These are phyloP conservation scores for Meliscaeva auricollis DNA, from an alignment of 2,888 invertebrate genomes.

Conservation along the genomic window DNA sequence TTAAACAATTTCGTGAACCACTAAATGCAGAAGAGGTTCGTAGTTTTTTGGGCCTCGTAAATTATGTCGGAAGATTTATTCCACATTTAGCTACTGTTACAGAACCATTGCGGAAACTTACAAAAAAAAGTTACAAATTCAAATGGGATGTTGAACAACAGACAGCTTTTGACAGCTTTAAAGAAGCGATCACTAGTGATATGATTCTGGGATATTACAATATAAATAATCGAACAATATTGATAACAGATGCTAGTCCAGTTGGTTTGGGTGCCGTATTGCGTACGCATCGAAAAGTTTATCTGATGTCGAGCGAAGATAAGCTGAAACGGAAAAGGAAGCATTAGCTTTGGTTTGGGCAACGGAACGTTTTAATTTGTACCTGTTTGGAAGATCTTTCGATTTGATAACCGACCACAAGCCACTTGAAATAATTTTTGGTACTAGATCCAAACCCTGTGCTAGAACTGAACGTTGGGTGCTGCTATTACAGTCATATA, in stretches of 20 bases:
- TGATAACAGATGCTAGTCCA: background rate
- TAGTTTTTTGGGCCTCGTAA: constrained; percentile 6
- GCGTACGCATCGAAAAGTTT: background rate
- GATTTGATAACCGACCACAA: background rate
- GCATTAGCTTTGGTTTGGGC: background rate
- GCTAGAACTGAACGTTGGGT: background rate
- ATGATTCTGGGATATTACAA: background rate
- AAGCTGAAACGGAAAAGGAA: background rate
- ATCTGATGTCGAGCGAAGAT: background rate
- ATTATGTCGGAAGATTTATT: background rate
- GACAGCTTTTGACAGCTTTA: background rate
- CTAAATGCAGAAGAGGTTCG: background rate
- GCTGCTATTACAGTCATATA: background rate
- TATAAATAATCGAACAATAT: background rate
- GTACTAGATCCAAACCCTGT: background rate
- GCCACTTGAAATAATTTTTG: background rate
- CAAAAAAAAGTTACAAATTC: background rate
- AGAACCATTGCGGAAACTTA: background rate
- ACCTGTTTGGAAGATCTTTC: background rate
- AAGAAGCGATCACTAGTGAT: background rate
- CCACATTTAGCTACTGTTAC: background rate
- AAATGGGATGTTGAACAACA: background rate
- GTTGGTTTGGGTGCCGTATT: background rate
- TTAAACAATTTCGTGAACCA: constrained; percentile 9
- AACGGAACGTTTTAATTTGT: background rate